phyloP scores from a whole-genome alignment of 2,888 invertebrate species.

The Pristionchus mayeri region DNA sequence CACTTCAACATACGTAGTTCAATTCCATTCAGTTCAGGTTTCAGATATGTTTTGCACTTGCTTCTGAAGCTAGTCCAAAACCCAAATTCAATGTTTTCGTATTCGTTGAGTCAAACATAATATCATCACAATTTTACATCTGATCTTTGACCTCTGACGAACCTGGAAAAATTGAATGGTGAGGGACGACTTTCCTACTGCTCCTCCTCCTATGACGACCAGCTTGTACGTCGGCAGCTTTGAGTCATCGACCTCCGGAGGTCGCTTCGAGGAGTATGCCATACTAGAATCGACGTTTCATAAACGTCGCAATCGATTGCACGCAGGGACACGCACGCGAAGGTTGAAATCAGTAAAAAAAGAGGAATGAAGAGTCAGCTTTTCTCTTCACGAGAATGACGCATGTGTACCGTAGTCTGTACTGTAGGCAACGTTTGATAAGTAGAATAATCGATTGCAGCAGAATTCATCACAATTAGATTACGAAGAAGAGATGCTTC shows the following conservation, averaged over 20 bases:
- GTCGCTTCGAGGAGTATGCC: constrained; percentile 46
- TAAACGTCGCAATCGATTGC: constrained; percentile 17
- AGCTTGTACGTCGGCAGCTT: constrained; percentile 72
- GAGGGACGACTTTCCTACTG: constrained; percentile 87
- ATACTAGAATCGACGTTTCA: constrained; percentile 5
- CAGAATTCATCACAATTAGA: neutral
- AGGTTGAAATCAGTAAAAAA: neutral
- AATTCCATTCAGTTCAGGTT: too few relatives aligned
- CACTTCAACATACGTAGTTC: too few relatives aligned
- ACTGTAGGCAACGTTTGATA: neutral
- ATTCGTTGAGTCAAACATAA: too few relatives aligned
- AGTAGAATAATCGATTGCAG: neutral
- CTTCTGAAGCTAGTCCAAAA: too few relatives aligned
- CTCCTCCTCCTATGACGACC: constrained; percentile 72
- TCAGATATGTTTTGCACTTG: too few relatives aligned
- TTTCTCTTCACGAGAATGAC: too few relatives aligned
- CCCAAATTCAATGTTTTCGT: too few relatives aligned
- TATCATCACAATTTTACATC: too few relatives aligned
- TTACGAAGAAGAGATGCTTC: too few relatives aligned
- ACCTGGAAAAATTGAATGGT: constrained; percentile 95
- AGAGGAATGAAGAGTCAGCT: neutral
- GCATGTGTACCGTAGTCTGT: neutral
- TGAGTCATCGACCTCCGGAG: constrained; percentile 37
- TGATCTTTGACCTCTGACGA: neutral
- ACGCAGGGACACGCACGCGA: neutral